Evolutionary conservation across 2,888 invertebrate genomes (phyloP), one percentile per base, ranked within the genome.

Genomic region (Brenthis daphne): DNA sequence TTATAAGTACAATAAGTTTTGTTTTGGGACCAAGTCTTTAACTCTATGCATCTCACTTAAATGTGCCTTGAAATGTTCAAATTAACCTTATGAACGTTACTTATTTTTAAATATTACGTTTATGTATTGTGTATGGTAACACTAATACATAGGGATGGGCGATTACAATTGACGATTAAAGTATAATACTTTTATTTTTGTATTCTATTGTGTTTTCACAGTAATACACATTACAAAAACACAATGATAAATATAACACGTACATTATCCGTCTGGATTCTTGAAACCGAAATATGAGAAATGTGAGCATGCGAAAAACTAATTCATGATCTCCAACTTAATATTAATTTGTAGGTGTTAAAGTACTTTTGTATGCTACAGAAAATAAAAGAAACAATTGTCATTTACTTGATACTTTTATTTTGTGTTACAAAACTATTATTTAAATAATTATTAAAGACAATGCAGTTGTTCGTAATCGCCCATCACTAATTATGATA

Each of bases 1-100:
- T 57, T 48, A 58, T 70, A 73, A 75, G 73, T 71, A 71, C 68
- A 74, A 71, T 71, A 56, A 53, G 16, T 64, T 64, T 67, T 69
- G 65, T 60, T 69, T 68, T 61, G 75, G 76, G 76, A 73, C 74
- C 75, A 75, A 74, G 67, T 64, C 61, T 67, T 16, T 60, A 48
- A 53, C n/a, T 60, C n/a, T 43, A 12, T 33, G 16, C 29, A 24
- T 50, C 50, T 60, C 33, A 29, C 29, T 60, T 29, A 48, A 57
- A 60, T 60, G 60, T 60, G 60, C 60, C 60, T 60, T 60, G 50
- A 50, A 50, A 54, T 56, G 47, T 13, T 58, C 14, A 29, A 33
- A 56, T 11, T 8, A 58, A 58, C 16, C 11, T 11, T 43, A 43
- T 43, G 37, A 43, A 43, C 37, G 37, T 43, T 43, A 43, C 8